These are phyloP conservation scores for Micromussa lordhowensis DNA, from an alignment of 92 coral and sea anemone genomes.

Conservation along the genomic window DNA sequence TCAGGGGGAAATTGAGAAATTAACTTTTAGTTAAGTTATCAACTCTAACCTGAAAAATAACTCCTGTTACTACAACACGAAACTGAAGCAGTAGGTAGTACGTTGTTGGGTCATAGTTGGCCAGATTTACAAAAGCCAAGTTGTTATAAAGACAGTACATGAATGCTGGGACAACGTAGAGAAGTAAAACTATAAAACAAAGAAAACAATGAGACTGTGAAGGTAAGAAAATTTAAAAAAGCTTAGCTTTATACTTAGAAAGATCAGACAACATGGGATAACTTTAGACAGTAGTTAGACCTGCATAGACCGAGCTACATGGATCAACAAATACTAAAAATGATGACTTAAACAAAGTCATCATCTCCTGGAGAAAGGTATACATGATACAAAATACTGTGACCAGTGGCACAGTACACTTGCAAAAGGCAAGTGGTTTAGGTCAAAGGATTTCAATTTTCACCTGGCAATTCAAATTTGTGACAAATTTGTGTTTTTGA, in stretches of 20 bases:
- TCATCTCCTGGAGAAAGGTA: no score
- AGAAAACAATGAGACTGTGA: not conserved
- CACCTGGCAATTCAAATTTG: no score
- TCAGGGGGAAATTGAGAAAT: not conserved
- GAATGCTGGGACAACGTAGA: conserved; percentile 93
- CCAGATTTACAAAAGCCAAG: conserved; percentile 94
- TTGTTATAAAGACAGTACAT: conserved; percentile 96
- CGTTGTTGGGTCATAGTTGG: conserved; percentile 95
- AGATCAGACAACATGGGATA: not conserved
- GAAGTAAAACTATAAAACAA: conserved; percentile 69
- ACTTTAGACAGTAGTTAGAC: not conserved
- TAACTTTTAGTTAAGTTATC: not conserved
- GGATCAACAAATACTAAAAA: not conserved
- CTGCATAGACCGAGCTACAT: not conserved
- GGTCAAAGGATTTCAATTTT: no score
- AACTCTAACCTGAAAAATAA: conserved; percentile 89
- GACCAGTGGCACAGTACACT: no score
- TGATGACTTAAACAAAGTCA: no score
- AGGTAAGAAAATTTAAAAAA: no score
- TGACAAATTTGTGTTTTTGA: no score
- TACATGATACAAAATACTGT: no score
- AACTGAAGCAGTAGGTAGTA: conserved; percentile 94
- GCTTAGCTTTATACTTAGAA: not conserved
- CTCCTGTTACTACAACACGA: conserved; percentile 95
- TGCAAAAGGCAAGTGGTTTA: no score